Conservation (phyloP, 2,113 vertebrate species). For the Chlorocebus sabaeus region DNA sequence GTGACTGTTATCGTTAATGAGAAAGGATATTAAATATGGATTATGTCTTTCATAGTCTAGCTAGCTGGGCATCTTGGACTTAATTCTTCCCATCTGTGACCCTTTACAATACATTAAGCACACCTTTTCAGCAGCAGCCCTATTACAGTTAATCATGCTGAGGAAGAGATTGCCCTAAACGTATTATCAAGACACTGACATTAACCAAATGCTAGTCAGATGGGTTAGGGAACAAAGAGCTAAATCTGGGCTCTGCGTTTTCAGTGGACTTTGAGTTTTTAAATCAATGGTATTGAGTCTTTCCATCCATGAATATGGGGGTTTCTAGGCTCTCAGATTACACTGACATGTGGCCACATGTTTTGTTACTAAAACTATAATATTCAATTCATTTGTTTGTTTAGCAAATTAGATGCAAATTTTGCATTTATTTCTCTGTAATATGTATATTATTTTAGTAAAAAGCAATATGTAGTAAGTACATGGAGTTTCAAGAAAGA, state of each 20-base stretch:
- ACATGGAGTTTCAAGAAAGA: neutral
- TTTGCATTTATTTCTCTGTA: neutral
- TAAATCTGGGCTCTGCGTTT: slow-evolving; percentile 43
- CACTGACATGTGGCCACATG: neutral
- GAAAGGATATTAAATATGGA: slow-evolving; percentile 73
- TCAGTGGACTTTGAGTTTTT: slow-evolving; percentile 71
- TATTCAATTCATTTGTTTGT: neutral
- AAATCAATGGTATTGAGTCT: slow-evolving; percentile 59
- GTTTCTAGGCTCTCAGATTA: neutral
- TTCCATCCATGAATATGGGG: slow-evolving; percentile 37
- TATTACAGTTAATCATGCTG: slow-evolving; percentile 76
- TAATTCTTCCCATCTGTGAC: slow-evolving; percentile 75
- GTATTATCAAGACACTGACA: slow-evolving; percentile 69
- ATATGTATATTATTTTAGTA: neutral
- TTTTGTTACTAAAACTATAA: neutral
- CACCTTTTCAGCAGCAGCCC: slow-evolving; percentile 72
- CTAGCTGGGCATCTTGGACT: slow-evolving; percentile 71
- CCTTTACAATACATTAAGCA: slow-evolving; percentile 78
- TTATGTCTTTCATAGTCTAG: slow-evolving; percentile 76
- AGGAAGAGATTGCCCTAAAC: slow-evolving; percentile 73
- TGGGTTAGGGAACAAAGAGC: slow-evolving; percentile 68
- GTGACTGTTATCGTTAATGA: slow-evolving; percentile 45
- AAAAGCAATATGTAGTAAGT: neutral
- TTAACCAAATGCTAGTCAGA: slow-evolving; percentile 77
- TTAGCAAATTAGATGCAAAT: neutral